Percentiles rank a stretch among this genome's conserved stretches.
phyloP scores from a whole-genome alignment of 2,888 invertebrate genomes.

The Polymixis lichenea region DNA sequence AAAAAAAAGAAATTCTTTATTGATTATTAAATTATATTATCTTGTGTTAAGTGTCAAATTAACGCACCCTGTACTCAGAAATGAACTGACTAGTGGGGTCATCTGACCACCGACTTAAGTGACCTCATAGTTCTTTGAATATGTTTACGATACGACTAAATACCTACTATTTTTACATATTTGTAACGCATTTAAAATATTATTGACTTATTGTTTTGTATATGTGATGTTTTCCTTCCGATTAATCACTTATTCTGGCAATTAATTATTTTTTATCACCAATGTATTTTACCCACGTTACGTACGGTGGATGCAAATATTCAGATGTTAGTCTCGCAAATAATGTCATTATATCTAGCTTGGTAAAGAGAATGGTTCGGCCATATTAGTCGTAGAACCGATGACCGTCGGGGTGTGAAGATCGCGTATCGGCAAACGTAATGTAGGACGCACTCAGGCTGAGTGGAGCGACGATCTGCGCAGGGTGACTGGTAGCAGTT shows the following conservation, averaged over 20 bases:
- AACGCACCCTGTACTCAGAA: conserved; percentile 40
- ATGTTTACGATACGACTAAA: conserved; percentile 28
- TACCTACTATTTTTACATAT: conserved; percentile 16
- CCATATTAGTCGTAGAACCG: no score
- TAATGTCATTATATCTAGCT: neutral
- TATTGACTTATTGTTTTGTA: conserved; percentile 10
- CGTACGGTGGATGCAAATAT: no score
- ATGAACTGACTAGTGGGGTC: conserved; percentile 47
- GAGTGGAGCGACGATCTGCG: no score
- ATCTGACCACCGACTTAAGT: conserved; percentile 35
- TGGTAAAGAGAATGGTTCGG: neutral
- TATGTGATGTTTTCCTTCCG: conserved; percentile 12
- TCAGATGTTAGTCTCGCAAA: neutral
- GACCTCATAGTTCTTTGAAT: conserved; percentile 60
- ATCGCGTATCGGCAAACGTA: no score
- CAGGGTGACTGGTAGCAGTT: no score
- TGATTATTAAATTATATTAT: no score
- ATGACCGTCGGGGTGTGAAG: no score
- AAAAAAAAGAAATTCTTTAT: no score
- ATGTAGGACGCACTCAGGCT: no score
- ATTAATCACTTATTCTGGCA: neutral
- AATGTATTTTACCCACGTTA: neutral
- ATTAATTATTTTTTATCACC: conserved; percentile 12
- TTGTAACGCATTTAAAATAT: conserved; percentile 8
- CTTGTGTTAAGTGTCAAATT: neutral